Percentiles rank a stretch among this genome's conserved stretches.
phyloP scores from a whole-genome alignment of 2,888 invertebrate species.

The Eudasyphora cyanicolor region DNA sequence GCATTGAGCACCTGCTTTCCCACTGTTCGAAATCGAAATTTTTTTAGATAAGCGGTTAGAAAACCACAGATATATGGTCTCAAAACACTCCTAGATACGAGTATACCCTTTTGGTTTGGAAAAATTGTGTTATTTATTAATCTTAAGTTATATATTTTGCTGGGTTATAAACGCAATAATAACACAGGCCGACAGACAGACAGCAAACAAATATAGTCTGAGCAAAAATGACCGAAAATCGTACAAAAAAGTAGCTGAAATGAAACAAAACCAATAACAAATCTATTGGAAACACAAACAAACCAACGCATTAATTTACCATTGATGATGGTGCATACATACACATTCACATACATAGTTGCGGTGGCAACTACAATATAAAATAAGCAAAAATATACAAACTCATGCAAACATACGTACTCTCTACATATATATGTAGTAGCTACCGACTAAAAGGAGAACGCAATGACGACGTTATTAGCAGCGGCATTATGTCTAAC shows the following conservation, averaged over 20 bases:
- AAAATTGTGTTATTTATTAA: too few species aligned
- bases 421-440: background rate
- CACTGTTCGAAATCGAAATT: too few species aligned
- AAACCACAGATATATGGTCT: too few species aligned
- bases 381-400: background rate
- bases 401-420: background rate
- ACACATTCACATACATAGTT: background rate
- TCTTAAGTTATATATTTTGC: too few species aligned
- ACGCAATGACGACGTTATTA: conserved; percentile 33
- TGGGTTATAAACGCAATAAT: background rate
- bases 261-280: conserved; percentile 6
- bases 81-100: too few species aligned
- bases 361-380: conserved; percentile 21
- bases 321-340: background rate
- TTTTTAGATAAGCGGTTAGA: too few species aligned
- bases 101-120: too few species aligned
- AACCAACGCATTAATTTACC: background rate
- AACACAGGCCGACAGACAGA: background rate
- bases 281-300: background rate
- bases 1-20: too few species aligned
- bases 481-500: conserved; percentile 44
- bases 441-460: background rate
- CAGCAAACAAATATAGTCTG: background rate
- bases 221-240: conserved; percentile 8
- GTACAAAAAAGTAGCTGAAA: background rate